Percentiles rank a stretch among this genome's conserved stretches.
phyloP scores from a whole-genome alignment of 1,140 invertebrate genomes.

The Sitodiplosis mosellana region DNA sequence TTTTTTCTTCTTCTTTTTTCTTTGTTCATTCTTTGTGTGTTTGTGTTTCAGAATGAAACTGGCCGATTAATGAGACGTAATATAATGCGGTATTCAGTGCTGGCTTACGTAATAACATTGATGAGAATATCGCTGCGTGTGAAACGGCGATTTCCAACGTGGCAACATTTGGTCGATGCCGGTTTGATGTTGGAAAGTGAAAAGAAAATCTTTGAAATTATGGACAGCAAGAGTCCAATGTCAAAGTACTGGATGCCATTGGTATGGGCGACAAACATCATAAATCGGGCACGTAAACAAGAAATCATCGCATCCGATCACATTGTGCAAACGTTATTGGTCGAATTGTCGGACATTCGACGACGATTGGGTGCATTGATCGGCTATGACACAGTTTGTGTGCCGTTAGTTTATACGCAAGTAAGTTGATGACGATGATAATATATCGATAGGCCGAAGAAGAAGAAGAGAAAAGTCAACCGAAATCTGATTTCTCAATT shows the following conservation, averaged over 20 bases:
- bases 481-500: no score
- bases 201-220: constrained; percentile 71
- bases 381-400: constrained; percentile 91
- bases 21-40: neutral
- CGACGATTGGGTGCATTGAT: constrained; percentile 60
- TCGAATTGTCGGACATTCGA: constrained; percentile 67
- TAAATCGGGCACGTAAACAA: constrained; percentile 66
- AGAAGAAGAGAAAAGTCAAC: no score
- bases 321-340: constrained; percentile 66
- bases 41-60: constrained; percentile 51
- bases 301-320: constrained; percentile 65
- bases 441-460: no score
- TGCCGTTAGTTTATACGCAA: constrained; percentile 95
- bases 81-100: constrained; percentile 75
- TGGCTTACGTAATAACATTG: constrained; percentile 72
- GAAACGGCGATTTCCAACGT: constrained; percentile 73
- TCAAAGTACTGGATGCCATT: constrained; percentile 87
- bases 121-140: constrained; percentile 74
- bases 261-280: constrained; percentile 80
- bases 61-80: constrained; percentile 72
- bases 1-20: neutral
- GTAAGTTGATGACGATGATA: no score
- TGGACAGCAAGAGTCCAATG: constrained; percentile 73
- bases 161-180: constrained; percentile 78
- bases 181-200: constrained; percentile 81